Base-by-base conservation (phyloP, 2,797 vertebrate genomes). In the Mareca penelope region DNA sequence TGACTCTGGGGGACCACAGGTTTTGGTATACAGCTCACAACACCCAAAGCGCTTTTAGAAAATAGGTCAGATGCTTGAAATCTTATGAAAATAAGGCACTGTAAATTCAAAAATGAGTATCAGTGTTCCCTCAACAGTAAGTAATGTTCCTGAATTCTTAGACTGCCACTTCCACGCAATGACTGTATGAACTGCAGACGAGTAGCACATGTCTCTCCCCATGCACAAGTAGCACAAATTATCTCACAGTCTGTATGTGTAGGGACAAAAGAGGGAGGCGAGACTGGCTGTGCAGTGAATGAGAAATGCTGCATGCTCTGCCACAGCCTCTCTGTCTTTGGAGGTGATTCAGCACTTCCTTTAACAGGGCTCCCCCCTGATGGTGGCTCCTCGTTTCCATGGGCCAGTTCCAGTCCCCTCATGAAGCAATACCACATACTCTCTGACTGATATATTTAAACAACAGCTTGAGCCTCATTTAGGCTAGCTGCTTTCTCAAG, bases 41-140 rank as follows among this genome's bases (percentile, higher is more conserved):
- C 22, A 84, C 12, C 10, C 10, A 75, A 50, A 57, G 6, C 0
- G 0, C 18, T 73, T 79, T 23, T 18, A 22, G 46, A 48, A 80
- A 88, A 67, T 15, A 68, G 48, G 18, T 77, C n/a, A 77, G 18
- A 64, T 80, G 10, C 19, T 90, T 53, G 40, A 4, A 42, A 56
- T 48, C 7, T 15, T 64, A 37, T 7, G 19, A 87, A 88, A 86
- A 91, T 50, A 33, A 81, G 24, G 3, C 10, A 17, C 10, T 72
- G 16, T 16, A 64, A 82, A 42, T 31, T 52, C 4, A 65, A 80
- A 52, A 88, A 40, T 35, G 1, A 65, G 1, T 46, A 72, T 42
- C 16, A 50, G 1, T 46, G 29, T 59, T 80, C 44, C 12, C 5
- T 15, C 8, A 19, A 29, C 0, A 2, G 8, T 12, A 61, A 78